These are phyloP conservation scores for Montipora capricornis DNA, from an alignment of 64 coral and sea anemone species.

Conservation along the genomic window DNA sequence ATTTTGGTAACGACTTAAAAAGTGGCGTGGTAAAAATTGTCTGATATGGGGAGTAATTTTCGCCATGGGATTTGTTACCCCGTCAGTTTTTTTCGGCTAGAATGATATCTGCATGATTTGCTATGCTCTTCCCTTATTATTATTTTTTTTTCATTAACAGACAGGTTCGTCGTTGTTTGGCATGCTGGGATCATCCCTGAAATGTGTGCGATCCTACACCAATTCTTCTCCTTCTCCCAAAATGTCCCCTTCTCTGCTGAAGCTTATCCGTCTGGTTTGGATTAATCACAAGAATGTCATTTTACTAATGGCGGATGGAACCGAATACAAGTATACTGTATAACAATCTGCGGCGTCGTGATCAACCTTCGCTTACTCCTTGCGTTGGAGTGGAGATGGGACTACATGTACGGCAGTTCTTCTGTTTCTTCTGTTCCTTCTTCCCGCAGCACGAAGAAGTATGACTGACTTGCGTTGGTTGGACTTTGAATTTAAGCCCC, in stretches of 20 bases:
- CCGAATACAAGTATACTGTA: slow-evolving; percentile 85
- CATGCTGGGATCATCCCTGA: slow-evolving; percentile 86
- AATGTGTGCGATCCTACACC: slow-evolving; percentile 87
- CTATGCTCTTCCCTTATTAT: neutral
- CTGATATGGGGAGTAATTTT: no score
- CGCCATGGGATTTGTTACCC: no score
- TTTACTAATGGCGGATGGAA: slow-evolving; percentile 92
- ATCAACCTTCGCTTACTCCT: neutral
- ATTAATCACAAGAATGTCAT: slow-evolving; percentile 96
- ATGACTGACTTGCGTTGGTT: no score
- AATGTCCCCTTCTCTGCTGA: slow-evolving; percentile 81
- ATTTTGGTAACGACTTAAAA: no score
- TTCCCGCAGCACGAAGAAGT: no score
- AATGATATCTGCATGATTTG: no score
- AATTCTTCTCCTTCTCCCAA: slow-evolving; percentile 62
- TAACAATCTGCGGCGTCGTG: neutral
- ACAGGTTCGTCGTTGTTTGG: slow-evolving; percentile 95
- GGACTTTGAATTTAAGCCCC: no score
- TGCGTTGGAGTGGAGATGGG: no score
- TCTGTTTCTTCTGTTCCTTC: no score
- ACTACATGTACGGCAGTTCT: no score
- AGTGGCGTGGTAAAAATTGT: no score
- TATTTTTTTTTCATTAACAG: slow-evolving; percentile 27
- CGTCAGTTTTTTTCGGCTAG: no score
- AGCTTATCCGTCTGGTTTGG: slow-evolving; percentile 90